A percentile compares a stretch with the other conserved stretches of the same genome.
These are phyloP conservation scores for Rhizomys pruinosus DNA, from an alignment of 2,113 vertebrate species.

Conservation along the genomic window DNA sequence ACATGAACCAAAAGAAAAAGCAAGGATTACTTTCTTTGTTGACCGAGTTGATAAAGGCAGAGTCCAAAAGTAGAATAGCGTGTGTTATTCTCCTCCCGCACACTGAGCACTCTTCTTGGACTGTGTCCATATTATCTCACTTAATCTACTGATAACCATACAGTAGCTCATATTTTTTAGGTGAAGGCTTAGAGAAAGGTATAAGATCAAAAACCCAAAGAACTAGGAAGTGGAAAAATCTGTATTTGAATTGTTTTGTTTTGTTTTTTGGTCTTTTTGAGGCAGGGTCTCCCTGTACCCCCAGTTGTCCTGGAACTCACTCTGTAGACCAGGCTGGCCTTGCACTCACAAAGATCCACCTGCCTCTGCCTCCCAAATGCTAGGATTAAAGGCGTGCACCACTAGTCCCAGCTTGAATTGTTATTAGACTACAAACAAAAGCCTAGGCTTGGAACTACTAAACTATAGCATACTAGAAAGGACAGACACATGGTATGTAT, in stretches of 20 bases:
- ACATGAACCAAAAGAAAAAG: background rate
- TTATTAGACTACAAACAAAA: background rate
- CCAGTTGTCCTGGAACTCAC: no score
- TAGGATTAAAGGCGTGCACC: no score
- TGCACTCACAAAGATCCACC: no score
- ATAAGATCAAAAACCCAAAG: conserved; percentile 16
- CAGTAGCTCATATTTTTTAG: background rate
- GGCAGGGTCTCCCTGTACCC: no score
- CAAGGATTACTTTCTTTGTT: conserved; percentile 1
- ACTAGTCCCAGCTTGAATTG: no score
- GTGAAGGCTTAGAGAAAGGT: conserved; percentile 25
- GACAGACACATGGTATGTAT: background rate
- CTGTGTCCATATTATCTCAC: background rate
- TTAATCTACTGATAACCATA: background rate
- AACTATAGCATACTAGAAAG: background rate
- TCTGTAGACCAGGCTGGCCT: no score
- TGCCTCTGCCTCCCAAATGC: no score
- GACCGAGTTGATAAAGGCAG: background rate
- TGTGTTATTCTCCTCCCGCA: background rate
- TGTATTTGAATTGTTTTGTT: no score
- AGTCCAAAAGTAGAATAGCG: background rate
- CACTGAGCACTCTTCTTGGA: background rate
- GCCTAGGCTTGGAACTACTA: background rate
- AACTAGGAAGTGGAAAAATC: background rate
- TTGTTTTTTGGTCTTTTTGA: no score